Evolutionary conservation across 2,888 invertebrate genomes (phyloP).

Genomic region (Brachypterus glaber): DNA sequence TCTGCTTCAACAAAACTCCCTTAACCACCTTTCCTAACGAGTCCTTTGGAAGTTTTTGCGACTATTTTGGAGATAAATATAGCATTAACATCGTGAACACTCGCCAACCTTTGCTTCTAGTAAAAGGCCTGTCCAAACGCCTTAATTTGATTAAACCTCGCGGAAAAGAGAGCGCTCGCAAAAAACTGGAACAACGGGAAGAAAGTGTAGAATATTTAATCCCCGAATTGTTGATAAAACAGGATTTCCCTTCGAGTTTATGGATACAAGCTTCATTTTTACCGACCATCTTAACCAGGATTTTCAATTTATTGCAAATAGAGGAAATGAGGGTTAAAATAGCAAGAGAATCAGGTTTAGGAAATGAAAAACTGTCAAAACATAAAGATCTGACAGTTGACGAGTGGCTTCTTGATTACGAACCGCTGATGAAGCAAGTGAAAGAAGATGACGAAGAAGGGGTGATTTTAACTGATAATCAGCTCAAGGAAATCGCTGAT

Average conservation of each 20-base stretch:
- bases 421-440: conserved; percentile 18
- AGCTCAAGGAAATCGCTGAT: not conserved
- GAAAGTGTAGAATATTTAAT: conserved; percentile 62
- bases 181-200: conserved; percentile 42
- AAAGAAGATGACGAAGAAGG: conserved; percentile 13
- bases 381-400: conserved; percentile 33
- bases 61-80: conserved; percentile 73
- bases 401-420: conserved; percentile 26
- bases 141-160: conserved; percentile 54
- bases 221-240: conserved; percentile 76
- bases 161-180: conserved; percentile 34
- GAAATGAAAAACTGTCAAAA: conserved; percentile 24
- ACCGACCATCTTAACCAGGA: conserved; percentile 76
- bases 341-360: conserved; percentile 41
- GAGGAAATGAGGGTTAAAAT: conserved; percentile 59
- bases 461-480: conserved; percentile 5
- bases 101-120: conserved; percentile 72
- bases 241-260: conserved; percentile 60
- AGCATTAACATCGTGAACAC: conserved; percentile 51
- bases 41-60: conserved; percentile 52
- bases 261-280: conserved; percentile 80
- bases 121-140: conserved; percentile 54
- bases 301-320: conserved; percentile 58
- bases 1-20: conserved; percentile 58
- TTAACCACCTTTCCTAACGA: conserved; percentile 55